Evolutionary conservation across 1,140 invertebrate species (phyloP), one percentile per base, ranked within the genome.

Genomic region (Drosophila takahashii): DNA sequence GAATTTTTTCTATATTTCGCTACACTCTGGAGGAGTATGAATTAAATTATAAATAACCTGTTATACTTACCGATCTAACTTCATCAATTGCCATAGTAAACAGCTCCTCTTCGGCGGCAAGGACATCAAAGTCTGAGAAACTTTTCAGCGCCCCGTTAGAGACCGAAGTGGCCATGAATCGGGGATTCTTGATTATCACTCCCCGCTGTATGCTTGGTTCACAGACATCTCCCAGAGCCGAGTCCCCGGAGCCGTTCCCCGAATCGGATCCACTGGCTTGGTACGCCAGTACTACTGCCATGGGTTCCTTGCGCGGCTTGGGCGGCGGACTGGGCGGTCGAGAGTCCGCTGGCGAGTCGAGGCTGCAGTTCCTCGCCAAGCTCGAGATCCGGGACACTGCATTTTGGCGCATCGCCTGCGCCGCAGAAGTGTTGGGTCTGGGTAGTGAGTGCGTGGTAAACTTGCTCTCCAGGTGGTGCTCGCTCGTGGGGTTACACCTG

Each of bases 231-330:
- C 95, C 95, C 58, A 96, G 94, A 0, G 95, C 95, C 0, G 96
- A 96, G 90, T 97, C 97, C 0, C 96, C 97, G 0, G 96, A 97
- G 0, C 96, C 96, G 79, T 97, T 97, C 2, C 96, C 96, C 9
- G 96, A 97, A 92, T 97, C 97, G 1, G 96, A 97, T 1, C 96
- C 96, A 44, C 96, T 97, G 1, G 96, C 95, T 65, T 96, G 96
- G 79, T 97, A 97, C 0, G 95, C 93, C 22, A 94, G 92, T 18
- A 94, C 93, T 7, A 94, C 85, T 0, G 81, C 89, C 57, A 93
- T 93, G 41, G 93, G 93, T 13, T 93, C 93, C 72, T 93, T 93
- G 11, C 91, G 84, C 2, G 95, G 96, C 92, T 96, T 96, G 0
- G 96, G 96, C 9, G 96, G 96, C 8, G 96, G 95, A 78, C 93